Evolutionary conservation across 2,113 vertebrate genomes (phyloP).

Genomic region (Macrotis lagotis): DNA sequence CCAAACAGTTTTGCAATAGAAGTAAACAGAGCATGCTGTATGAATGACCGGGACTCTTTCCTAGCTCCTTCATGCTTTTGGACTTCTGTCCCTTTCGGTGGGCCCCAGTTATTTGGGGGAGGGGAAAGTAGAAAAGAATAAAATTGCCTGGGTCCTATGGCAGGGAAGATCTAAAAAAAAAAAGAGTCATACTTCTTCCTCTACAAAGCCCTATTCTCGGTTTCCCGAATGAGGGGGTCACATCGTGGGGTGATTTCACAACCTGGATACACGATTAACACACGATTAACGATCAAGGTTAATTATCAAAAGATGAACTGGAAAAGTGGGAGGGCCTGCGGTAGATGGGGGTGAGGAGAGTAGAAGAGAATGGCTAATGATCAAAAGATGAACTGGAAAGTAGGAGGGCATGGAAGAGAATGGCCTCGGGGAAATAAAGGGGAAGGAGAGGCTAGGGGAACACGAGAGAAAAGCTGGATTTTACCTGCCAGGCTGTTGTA

Average conservation of each 20-base stretch:
- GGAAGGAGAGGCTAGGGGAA: not conserved
- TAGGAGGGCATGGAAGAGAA: not conserved
- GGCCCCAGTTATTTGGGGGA: conserved; percentile 39
- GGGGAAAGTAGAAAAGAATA: not conserved
- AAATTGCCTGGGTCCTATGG: conserved; percentile 45
- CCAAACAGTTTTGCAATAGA: not conserved
- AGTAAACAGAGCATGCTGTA: not conserved
- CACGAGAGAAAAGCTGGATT: conserved; percentile 49
- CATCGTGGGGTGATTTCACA: not conserved
- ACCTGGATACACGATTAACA: conserved; percentile 14
- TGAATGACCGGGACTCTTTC: not conserved
- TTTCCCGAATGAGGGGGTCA: not conserved
- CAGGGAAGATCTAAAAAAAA: conserved; percentile 35
- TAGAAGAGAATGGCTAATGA: not conserved
- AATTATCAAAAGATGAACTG: not conserved
- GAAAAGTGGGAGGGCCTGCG: not conserved
- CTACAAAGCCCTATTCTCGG: conserved; percentile 24
- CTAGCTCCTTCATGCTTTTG: conserved; percentile 11
- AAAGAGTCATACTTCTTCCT: conserved; percentile 62
- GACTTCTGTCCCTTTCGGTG: conserved; percentile 24
- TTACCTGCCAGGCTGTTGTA: conserved; percentile 99
- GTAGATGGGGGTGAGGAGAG: not conserved
- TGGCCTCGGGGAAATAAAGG: not conserved
- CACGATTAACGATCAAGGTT: conserved; percentile 10
- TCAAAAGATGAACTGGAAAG: not conserved